Base-by-base conservation (phyloP, 2,797 vertebrate genomes). In the Spinus olivaceus region DNA sequence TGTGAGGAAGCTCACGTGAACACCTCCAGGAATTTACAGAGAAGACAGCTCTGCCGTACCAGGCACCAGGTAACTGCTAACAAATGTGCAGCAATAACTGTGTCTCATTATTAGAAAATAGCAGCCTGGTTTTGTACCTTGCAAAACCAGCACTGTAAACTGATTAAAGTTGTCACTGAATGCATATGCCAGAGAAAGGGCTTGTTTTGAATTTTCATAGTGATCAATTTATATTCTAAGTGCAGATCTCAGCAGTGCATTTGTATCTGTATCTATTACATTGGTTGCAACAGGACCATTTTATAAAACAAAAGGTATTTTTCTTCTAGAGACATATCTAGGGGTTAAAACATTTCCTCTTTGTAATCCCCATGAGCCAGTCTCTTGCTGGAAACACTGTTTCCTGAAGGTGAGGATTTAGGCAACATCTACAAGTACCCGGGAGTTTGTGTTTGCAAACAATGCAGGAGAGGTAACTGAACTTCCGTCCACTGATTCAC, bases 1-100 rank as follows among this genome's bases (percentile, higher is more conserved):
- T 6, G n/a, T 22, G 56, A 57, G 70, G 56, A 57, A 76, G 20
- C 37, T n/a, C 25, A 49, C 18, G 3, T 0, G 0, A 42, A 33
- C 24, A 54, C 30, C 39, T 71, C 33, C 63, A 64, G 71, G 22
- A 79, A 84, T 42, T 15, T 35, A 61, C 15, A 42, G 33, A 33
- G 35, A 19, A 25, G 27, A 42, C 67, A 83, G 50, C 41, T 86
- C 33, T 81, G 70, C 60, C 53, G 4, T 9, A 15, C 10, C 35
- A 70, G 63, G 50, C 54, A 19, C 10, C 41, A 18, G 27, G 14
- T 39, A 18, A 50, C 50, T n/a, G 33, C 51, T 33, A 60, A 73
- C 46, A 33, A 22, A 33, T 1, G 4, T 17, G 24, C 28, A n/a
- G n/a, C 30, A 69, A 14, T 7, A 61, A 54, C 19, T 14, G 2